Percentiles rank a stretch among this genome's conserved stretches.
These are phyloP conservation scores for Helobdella robusta DNA, from an alignment of 2,888 invertebrate genomes.

Conservation along the genomic window DNA sequence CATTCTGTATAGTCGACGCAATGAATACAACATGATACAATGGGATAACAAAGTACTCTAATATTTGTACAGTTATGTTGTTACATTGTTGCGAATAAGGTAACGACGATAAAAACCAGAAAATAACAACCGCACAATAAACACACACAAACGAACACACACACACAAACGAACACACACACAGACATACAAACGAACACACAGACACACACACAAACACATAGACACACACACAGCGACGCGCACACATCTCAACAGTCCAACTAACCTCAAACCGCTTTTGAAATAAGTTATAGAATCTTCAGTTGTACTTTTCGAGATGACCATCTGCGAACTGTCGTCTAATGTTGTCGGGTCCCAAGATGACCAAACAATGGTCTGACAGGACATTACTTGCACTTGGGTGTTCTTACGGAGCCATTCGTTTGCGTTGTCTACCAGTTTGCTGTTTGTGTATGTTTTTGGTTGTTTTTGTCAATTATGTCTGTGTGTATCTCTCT, in stretches of 20 bases:
- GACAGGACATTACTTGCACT: conserved; percentile 30
- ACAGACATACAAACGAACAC: not conserved
- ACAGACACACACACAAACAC: not conserved
- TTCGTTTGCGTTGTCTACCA: conserved; percentile 34
- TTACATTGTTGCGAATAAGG: too few species aligned
- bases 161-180: not conserved
- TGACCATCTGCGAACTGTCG: conserved; percentile 30
- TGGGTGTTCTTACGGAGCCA: conserved; percentile 32
- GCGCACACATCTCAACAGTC: too few species aligned
- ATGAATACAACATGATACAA: too few species aligned
- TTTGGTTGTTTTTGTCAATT: too few species aligned
- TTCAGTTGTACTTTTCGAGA: conserved; percentile 28
- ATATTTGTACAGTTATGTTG: too few species aligned
- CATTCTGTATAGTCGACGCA: too few species aligned
- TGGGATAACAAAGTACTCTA: too few species aligned
- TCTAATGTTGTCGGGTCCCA: conserved; percentile 24
- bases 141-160: not conserved
- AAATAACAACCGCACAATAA: not conserved
- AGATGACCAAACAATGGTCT: conserved; percentile 32
- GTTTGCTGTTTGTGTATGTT: conserved; percentile 26
- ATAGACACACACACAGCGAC: too few species aligned
- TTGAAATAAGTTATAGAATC: conserved; percentile 28
- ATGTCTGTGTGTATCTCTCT: too few species aligned
- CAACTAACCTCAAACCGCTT: conserved; percentile 34
- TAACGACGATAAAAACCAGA: not conserved